Evolutionary conservation across 1,140 invertebrate genomes (phyloP).

Genomic region (Aplysia californica): DNA sequence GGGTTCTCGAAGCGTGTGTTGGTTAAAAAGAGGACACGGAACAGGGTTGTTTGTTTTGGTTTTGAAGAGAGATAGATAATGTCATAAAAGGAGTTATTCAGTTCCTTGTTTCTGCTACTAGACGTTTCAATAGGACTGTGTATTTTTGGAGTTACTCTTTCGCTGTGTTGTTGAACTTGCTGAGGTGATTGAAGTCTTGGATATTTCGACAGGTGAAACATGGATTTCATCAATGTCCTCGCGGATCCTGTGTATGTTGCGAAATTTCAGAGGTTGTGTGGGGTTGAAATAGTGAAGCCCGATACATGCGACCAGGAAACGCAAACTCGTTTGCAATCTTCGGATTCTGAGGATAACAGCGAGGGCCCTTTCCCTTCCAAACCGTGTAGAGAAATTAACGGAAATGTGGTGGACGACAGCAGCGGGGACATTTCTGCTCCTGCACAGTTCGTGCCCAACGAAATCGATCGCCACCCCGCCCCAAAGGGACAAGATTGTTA

Average conservation of each 20-base stretch:
- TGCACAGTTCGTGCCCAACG: not conserved
- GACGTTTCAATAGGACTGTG: too few relatives aligned
- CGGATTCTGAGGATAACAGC: not conserved
- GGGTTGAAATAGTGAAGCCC: slow-evolving; percentile 13
- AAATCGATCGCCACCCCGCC: too few relatives aligned
- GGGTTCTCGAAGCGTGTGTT: too few relatives aligned
- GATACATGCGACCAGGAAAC: slow-evolving; percentile 19
- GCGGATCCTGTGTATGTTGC: slow-evolving; percentile 18
- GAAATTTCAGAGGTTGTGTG: slow-evolving; percentile 17
- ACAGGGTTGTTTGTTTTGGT: not conserved
- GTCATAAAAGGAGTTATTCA: too few relatives aligned
- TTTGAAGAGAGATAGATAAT: not conserved
- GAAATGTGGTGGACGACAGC: not conserved
- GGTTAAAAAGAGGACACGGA: too few relatives aligned
- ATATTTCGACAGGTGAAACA: not conserved
- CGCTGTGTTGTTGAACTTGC: not conserved
- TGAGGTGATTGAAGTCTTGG: not conserved
- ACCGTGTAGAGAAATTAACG: not conserved
- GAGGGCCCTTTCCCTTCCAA: not conserved
- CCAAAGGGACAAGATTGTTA: too few relatives aligned
- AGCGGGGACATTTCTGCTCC: not conserved
- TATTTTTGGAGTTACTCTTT: too few relatives aligned
- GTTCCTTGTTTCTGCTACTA: too few relatives aligned
- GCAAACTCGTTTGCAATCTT: slow-evolving; percentile 2
- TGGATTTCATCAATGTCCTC: not conserved